Evolutionary conservation across 2,888 invertebrate genomes (phyloP).

Genomic region (Conus canariensis): DNA sequence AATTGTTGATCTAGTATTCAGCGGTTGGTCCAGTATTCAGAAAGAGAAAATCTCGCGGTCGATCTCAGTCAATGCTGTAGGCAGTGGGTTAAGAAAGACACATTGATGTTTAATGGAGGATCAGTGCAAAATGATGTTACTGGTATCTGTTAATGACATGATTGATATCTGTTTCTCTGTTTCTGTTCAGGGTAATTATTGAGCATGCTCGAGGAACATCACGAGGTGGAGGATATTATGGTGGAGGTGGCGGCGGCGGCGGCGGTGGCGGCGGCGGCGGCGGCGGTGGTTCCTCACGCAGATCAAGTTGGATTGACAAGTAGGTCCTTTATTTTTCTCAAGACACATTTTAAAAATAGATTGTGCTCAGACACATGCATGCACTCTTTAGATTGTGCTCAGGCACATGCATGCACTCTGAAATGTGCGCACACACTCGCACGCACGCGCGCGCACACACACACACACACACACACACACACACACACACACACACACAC

Average conservation of each 20-base stretch:
- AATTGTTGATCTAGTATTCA: no score
- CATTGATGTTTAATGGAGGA: no score
- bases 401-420: neutral
- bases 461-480: no score
- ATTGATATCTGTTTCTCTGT: neutral
- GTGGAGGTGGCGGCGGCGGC: neutral
- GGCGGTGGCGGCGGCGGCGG: neutral
- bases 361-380: neutral
- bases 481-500: no score
- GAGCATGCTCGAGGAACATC: slow-evolving; percentile 89
- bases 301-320: slow-evolving; percentile 85
- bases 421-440: no score
- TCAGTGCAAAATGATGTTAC: no score
- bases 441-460: no score
- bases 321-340: slow-evolving; percentile 78
- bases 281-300: slow-evolving; percentile 3
- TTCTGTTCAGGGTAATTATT: slow-evolving; percentile 85
- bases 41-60: no score
- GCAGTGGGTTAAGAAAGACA: no score
- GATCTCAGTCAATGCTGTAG: no score
- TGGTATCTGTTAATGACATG: no score
- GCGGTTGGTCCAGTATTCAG: no score
- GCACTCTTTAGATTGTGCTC: neutral
- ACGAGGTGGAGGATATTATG: slow-evolving; percentile 48
- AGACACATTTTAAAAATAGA: neutral